Conservation (phyloP, 2,888 invertebrate species). For the Cheilosia variabilis region DNA sequence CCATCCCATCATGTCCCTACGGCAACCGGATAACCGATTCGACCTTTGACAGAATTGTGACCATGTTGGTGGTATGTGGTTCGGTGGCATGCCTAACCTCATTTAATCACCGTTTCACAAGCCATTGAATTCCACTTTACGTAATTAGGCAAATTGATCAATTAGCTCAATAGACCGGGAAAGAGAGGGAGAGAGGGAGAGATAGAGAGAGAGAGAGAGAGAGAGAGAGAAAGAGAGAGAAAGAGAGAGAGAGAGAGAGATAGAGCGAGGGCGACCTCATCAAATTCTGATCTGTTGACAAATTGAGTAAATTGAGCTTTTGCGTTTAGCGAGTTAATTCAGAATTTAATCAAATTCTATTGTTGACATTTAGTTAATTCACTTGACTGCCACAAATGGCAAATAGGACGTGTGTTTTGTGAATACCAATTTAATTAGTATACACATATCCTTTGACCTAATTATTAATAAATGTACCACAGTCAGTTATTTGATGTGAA, state of each 20-base stretch:
- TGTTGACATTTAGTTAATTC: constrained; percentile 36
- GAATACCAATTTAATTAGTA: constrained; percentile 10
- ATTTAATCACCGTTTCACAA: neutral
- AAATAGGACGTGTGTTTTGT: neutral
- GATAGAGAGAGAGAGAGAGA: neutral
- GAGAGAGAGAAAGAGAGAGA: neutral
- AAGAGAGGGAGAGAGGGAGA: neutral
- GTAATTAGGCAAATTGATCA: constrained; percentile 35
- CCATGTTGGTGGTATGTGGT: neutral
- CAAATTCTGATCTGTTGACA: constrained; percentile 17
- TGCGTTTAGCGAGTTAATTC: constrained; percentile 2
- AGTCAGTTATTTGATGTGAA: no score
- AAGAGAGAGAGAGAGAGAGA: neutral
- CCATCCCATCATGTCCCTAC: no score
- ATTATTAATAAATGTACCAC: no score
- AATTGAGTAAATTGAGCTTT: constrained; percentile 4
- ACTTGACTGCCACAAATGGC: constrained; percentile 6
- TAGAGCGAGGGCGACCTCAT: neutral
- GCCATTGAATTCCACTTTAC: constrained; percentile 16
- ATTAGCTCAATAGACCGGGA: constrained; percentile 1
- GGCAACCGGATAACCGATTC: no score
- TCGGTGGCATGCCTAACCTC: constrained; percentile 1
- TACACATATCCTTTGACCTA: no score
- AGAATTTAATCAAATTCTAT: constrained; percentile 19
- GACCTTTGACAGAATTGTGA: constrained; percentile 8